Conservation (phyloP, 2,113 vertebrate genomes). For the Hemicordylus capensis region DNA sequence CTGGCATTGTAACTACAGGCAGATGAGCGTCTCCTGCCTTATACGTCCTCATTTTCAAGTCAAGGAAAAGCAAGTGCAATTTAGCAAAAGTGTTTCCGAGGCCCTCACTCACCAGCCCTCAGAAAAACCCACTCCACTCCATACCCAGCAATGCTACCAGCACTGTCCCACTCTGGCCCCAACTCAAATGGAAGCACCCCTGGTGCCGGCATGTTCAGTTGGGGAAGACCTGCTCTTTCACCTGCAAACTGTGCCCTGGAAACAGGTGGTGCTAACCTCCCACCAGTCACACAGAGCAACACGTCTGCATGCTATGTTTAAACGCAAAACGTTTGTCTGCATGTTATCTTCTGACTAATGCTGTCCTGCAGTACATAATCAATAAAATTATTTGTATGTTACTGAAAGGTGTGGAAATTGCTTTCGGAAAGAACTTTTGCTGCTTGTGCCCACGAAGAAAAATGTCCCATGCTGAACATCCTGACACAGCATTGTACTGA, state of each 20-base stretch:
- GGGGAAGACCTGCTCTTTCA: conserved; percentile 42
- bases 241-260: conserved; percentile 38
- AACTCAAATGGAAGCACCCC: neutral
- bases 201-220: conserved; percentile 16
- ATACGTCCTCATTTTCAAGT: conserved; percentile 14
- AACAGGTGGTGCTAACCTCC: conserved; percentile 57
- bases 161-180: conserved; percentile 13
- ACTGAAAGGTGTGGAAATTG: conserved; percentile 39
- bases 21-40: conserved; percentile 43
- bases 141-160: neutral
- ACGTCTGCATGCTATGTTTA: conserved; percentile 76
- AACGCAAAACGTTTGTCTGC: conserved; percentile 73
- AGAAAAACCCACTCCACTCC: conserved; percentile 36
- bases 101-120: conserved; percentile 43
- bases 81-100: conserved; percentile 42
- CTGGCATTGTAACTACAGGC: conserved; percentile 47
- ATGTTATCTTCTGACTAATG: conserved; percentile 73
- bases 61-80: conserved; percentile 40
- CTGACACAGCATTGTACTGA: neutral
- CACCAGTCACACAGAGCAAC: conserved; percentile 60
- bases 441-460: accelerated
- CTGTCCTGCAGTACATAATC: conserved; percentile 76
- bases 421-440: neutral
- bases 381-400: conserved; percentile 75
- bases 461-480: neutral